These are phyloP conservation scores for Linyphia triangularis DNA, from an alignment of 2,888 invertebrate genomes.

Conservation along the genomic window DNA sequence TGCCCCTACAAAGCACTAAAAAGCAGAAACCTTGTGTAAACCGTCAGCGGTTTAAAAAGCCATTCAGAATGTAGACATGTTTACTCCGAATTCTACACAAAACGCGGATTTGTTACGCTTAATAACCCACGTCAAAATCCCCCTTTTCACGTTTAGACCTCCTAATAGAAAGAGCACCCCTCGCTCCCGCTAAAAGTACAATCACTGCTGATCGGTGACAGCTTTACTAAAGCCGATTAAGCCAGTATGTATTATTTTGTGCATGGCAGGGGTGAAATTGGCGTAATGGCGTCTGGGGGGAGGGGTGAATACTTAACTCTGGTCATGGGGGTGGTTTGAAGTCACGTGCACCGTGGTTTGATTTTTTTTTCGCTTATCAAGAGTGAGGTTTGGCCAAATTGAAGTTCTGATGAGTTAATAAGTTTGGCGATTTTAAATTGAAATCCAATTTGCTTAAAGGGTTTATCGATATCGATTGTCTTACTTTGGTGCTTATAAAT, in stretches of 20 bases:
- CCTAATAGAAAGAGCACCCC: slow-evolving; percentile 27
- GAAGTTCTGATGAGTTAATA: neutral
- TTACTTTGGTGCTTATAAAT: too few species aligned
- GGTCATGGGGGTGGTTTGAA: slow-evolving; percentile 3
- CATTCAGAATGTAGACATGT: slow-evolving; percentile 60
- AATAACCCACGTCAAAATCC: slow-evolving; percentile 49
- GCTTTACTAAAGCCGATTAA: slow-evolving; percentile 57
- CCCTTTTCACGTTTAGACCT: slow-evolving; percentile 15
- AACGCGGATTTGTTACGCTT: slow-evolving; percentile 52
- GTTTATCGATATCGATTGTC: too few species aligned
- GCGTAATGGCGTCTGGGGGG: neutral
- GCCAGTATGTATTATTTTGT: slow-evolving; percentile 52
- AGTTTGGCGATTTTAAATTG: neutral
- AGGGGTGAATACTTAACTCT: neutral
- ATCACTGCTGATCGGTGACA: slow-evolving; percentile 61
- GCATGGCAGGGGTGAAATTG: neutral
- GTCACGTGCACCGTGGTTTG: slow-evolving; percentile 53
- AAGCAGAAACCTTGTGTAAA: slow-evolving; percentile 1
- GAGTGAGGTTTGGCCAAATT: neutral
- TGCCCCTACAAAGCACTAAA: neutral
- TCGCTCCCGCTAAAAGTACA: neutral
- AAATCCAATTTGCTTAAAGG: too few species aligned
- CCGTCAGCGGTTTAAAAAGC: slow-evolving; percentile 65
- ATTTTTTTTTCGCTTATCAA: neutral
- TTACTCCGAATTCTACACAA: slow-evolving; percentile 55